These are phyloP conservation scores for Psammodynastes pulverulentus DNA, from an alignment of 2,113 vertebrate genomes.

Conservation along the genomic window DNA sequence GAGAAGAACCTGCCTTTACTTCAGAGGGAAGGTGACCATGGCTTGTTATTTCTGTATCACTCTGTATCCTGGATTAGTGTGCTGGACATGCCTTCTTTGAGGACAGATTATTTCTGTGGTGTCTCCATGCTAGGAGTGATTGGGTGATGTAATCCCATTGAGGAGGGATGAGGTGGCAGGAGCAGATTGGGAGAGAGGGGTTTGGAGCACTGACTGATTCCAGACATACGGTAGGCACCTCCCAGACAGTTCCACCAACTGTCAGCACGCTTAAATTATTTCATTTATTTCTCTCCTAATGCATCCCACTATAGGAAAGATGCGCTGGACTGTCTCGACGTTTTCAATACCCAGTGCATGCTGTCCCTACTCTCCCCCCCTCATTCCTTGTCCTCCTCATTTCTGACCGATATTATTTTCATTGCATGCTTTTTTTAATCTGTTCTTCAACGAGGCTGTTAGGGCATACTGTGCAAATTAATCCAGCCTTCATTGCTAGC, in stretches of 20 bases:
- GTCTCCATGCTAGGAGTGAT: not conserved
- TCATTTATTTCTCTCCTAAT: not conserved
- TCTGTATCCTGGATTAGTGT: not conserved
- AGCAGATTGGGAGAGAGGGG: not conserved
- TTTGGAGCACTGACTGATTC: not conserved
- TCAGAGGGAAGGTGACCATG: not conserved
- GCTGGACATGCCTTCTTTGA: not conserved
- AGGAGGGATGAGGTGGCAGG: not conserved
- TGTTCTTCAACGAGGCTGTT: not conserved
- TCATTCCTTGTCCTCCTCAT: too few species aligned
- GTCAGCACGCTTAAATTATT: not conserved
- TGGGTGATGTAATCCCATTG: not conserved
- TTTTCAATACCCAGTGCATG: not conserved
- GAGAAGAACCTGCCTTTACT: not conserved
- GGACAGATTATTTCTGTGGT: not conserved
- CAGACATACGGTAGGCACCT: not conserved
- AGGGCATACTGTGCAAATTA: not conserved
- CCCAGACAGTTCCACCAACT: not conserved
- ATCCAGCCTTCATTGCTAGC: not conserved
- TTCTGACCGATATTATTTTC: not conserved
- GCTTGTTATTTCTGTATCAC: not conserved
- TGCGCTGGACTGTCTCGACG: fast-evolving
- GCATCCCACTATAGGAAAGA: not conserved
- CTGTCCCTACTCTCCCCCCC: not conserved
- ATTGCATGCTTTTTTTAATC: not conserved